phyloP scores from a whole-genome alignment of 1,140 invertebrate species.

The Phortica variegata region DNA sequence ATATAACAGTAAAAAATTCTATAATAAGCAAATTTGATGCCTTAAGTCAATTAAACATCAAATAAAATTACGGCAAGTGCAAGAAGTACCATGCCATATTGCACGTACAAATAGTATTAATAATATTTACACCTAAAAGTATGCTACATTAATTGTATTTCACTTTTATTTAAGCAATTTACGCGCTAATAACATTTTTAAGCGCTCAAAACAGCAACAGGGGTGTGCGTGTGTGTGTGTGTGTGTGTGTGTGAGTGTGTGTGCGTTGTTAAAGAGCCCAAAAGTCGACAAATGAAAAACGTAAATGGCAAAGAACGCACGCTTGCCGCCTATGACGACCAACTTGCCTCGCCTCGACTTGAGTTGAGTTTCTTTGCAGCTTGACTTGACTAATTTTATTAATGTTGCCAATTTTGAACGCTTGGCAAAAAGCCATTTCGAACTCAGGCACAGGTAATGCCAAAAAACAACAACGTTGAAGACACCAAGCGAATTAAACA shows the following conservation, averaged over 20 bases:
- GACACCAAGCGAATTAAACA: not conserved
- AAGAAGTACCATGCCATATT: no score
- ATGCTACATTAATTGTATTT: no score
- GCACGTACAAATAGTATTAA: no score
- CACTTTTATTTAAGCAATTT: slow-evolving; percentile 5
- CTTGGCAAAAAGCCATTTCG: slow-evolving; percentile 15
- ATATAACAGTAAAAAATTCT: no score
- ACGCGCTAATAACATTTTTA: slow-evolving; percentile 41
- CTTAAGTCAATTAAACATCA: no score
- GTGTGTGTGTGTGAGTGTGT: no score
- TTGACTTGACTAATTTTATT: slow-evolving; percentile 42
- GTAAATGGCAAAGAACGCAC: slow-evolving; percentile 19
- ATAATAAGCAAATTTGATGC: no score
- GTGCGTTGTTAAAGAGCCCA: no score
- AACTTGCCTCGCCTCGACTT: slow-evolving; percentile 3
- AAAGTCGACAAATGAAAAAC: slow-evolving; percentile 28
- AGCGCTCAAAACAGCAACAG: slow-evolving; percentile 13
- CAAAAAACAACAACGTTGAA: no score
- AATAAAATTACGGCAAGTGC: no score
- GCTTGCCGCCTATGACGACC: no score
- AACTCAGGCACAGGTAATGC: slow-evolving; percentile 4
- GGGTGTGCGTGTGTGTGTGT: slow-evolving; percentile 9
- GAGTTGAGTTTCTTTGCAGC: not conserved
- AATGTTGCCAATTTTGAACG: slow-evolving; percentile 48
- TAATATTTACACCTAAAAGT: no score